A percentile compares a stretch with the other conserved stretches of the same genome.
Conservation (phyloP, 2,888 invertebrate genomes). For the Melanophora roralis region DNA sequence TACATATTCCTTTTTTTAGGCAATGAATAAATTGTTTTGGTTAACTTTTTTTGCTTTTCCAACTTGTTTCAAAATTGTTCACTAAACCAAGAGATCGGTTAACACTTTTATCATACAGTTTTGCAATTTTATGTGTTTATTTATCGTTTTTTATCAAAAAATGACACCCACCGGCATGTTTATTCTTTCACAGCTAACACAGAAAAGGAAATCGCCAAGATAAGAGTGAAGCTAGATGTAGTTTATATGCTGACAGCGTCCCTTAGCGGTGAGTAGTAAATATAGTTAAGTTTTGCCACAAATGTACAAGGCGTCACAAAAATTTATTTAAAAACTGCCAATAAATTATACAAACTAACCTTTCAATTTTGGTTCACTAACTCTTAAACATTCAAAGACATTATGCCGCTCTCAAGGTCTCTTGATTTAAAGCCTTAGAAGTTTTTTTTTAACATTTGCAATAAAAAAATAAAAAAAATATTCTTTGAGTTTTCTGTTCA, state of each 20-base stretch:
- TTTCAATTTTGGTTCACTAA: too few relatives aligned
- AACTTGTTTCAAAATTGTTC: neutral
- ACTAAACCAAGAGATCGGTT: neutral
- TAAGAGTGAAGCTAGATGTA: conserved; percentile 57
- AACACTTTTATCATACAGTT: conserved; percentile 45
- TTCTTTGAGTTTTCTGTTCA: neutral
- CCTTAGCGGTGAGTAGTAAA: neutral
- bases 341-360: too few relatives aligned
- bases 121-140: conserved; percentile 63
- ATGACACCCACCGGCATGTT: conserved; percentile 78
- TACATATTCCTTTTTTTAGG: conserved; percentile 37
- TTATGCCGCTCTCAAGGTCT: too few relatives aligned
- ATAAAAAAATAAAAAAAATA: neutral
- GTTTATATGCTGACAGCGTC: conserved; percentile 48
- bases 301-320: neutral
- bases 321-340: too few relatives aligned
- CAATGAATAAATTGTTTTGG: too few relatives aligned
- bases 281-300: neutral
- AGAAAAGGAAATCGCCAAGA: conserved; percentile 75
- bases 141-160: conserved; percentile 66
- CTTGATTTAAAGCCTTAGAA: too few relatives aligned
- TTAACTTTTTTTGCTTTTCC: neutral
- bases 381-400: too few relatives aligned
- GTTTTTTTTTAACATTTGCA: too few relatives aligned
- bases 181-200: conserved; percentile 77